Evolutionary conservation across 2,797 vertebrate genomes (phyloP).

Genomic region (Orestias chungarensis): DNA sequence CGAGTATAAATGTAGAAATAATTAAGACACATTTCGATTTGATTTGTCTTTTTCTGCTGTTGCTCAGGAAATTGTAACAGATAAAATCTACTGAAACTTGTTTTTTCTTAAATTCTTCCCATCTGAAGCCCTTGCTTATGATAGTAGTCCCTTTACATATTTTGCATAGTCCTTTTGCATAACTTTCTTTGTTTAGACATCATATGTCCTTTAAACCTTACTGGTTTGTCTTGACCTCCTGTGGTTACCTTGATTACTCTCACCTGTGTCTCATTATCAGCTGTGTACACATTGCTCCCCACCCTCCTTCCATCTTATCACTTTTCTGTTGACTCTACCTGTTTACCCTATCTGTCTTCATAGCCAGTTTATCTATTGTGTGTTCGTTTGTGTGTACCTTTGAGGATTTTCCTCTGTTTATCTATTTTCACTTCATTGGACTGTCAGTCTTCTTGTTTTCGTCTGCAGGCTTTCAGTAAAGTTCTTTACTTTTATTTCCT

Average conservation of each 20-base stretch:
- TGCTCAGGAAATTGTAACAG: too few relatives aligned
- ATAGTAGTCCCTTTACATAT: not conserved
- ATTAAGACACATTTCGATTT: too few relatives aligned
- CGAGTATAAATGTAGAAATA: too few relatives aligned
- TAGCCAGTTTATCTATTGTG: not conserved
- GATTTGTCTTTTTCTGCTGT: too few relatives aligned
- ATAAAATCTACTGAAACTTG: too few relatives aligned
- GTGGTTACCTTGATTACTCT: not conserved
- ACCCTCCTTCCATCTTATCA: not conserved
- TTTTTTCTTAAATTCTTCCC: not conserved
- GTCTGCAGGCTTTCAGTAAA: not conserved
- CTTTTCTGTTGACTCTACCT: not conserved
- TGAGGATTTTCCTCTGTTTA: conserved; percentile 7
- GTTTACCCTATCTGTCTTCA: conserved; percentile 2
- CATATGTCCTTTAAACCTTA: not conserved
- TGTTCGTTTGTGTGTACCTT: not conserved
- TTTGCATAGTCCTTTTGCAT: not conserved
- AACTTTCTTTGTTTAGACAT: not conserved
- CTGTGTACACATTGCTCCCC: not conserved
- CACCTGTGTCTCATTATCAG: conserved; percentile 6
- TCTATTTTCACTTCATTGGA: conserved; percentile 6
- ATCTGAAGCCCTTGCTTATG: not conserved
- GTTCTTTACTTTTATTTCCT: conserved; percentile 1
- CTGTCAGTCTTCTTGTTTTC: conserved; percentile 2
- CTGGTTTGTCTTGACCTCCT: not conserved